Evolutionary conservation across 2,888 invertebrate genomes (phyloP).

Genomic region (Diaphora mendica): DNA sequence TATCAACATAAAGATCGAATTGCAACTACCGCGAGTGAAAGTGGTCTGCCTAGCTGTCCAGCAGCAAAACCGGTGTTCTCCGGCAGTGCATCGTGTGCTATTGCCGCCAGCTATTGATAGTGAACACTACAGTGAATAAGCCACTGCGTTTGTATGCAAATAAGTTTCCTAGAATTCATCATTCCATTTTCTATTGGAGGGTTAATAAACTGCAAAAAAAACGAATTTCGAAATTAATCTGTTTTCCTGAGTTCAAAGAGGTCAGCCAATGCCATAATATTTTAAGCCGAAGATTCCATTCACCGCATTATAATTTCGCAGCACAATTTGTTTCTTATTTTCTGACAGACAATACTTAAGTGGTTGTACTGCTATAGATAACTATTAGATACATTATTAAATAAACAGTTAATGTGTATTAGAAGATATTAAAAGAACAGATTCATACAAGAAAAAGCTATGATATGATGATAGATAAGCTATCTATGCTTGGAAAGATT

Average conservation of each 20-base stretch:
- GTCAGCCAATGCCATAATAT: not conserved
- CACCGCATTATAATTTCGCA: not conserved
- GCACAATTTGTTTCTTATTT: not conserved
- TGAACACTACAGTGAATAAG: not conserved
- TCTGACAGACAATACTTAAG: not conserved
- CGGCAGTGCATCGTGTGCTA: not conserved
- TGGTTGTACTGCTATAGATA: too few species aligned
- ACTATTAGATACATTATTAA: too few species aligned
- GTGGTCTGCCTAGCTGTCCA: too few species aligned
- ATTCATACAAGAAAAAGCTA: too few species aligned
- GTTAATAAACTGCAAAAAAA: not conserved
- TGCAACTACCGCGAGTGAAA: too few species aligned
- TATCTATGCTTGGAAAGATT: too few species aligned
- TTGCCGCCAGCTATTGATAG: not conserved
- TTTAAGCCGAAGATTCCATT: not conserved
- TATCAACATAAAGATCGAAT: too few species aligned
- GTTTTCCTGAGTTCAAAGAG: not conserved
- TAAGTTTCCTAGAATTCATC: not conserved
- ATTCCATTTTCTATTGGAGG: not conserved
- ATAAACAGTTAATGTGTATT: too few species aligned
- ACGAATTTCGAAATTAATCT: not conserved
- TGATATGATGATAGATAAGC: too few species aligned
- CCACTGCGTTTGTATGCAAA: not conserved
- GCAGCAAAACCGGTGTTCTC: too few species aligned
- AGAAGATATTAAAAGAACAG: too few species aligned